Evolutionary conservation across 2,797 vertebrate genomes (phyloP), one percentile per base, ranked within the genome.

Genomic region (Channa striata): DNA sequence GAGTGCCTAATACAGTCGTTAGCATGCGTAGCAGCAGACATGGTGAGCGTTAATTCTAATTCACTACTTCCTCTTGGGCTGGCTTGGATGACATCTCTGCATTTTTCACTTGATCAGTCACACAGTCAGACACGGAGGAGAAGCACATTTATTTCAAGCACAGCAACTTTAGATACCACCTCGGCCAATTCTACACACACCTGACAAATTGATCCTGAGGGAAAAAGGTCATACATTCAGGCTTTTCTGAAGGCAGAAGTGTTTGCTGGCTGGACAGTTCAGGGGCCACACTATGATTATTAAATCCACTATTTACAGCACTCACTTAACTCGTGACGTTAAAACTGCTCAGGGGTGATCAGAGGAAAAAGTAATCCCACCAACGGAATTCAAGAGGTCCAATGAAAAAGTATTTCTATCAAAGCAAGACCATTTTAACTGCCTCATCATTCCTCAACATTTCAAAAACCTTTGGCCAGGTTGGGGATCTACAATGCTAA

Each of bases 1-100:
- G 79, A 65, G 69, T 80, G 84, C 68, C 78, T 92, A 92, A 93
- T 93, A 87, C 85, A 65, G 87, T 89, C 89, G 85, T 91, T 92
- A 91, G 80, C 87, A 91, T 90, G 88, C 85, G 39, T 30, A 48
- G 77, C 69, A 53, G 81, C 85, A 81, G 78, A 77, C 74, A 52
- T 59, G 70, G 74, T 43, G 46, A 77, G 73, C 84, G 83, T 92
- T 87, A 82, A 92, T 90, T 91, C 85, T 89, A 88, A 82, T 84
- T 86, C 84, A 86, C 83, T 84, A 87, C 83, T 89, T 90, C 80
- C 84, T 91, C 85, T 80, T 80, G 82, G 83, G 86, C 79, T 77
- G 86, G 74, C 82, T 74, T 54, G 71, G 80, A 65, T 81, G 88
- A 91, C 84, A 90, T 88, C 84, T 68, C 82, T 20, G 81, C 87